Base-by-base conservation (phyloP, 2,113 vertebrate species). In the Hyperoodon ampullatus region DNA sequence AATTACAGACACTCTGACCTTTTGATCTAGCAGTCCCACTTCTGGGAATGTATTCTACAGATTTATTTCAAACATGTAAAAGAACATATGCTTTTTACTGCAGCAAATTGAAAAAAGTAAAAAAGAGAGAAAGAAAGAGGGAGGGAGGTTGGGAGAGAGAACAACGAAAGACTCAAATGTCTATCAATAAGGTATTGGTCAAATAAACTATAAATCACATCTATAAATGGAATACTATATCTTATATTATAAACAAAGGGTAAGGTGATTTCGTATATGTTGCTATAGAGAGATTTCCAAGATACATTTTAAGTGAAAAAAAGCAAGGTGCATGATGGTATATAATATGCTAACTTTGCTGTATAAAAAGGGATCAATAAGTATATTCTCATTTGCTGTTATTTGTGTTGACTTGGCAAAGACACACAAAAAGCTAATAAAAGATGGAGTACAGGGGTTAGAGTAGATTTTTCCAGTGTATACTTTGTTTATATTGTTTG, bases 321-420 rank as follows among this genome's bases (percentile, higher is more conserved):
- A 88, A 47, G 28, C 11, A 94, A 93, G 53, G 47, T 39, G 4
- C 1, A 12, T n/a, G 6, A 61, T 11, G 44, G 28, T 35, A 5
- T 80, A 53, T 26, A 75, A 80, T 30, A 23, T 1, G 1, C 6
- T 55, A 58, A 58, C 23, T 82, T 86, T 15, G 55, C 28, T 92
- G 13, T 65, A 15, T 58, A 61, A 72, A 84, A 80, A 26, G 10
- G 30, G 24, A 80, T 93, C 33, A 50, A 71, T 53, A 28, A 60
- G 30, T 61, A 24, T n/a, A 60, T 53, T 93, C 6, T 58, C 47
- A 80, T 90, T 88, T 61, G 53, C 8, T 81, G n/a, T 53, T 88
- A 84, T 85, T 75, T 97, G 44, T 90, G 21, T 50, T 61, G 96
- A 94, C 39, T 77, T 80, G 94, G 83, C 39, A 80, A 93, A 35